phyloP scores from a whole-genome alignment of 2,113 vertebrate genomes.

The Glaucidium brasilianum region DNA sequence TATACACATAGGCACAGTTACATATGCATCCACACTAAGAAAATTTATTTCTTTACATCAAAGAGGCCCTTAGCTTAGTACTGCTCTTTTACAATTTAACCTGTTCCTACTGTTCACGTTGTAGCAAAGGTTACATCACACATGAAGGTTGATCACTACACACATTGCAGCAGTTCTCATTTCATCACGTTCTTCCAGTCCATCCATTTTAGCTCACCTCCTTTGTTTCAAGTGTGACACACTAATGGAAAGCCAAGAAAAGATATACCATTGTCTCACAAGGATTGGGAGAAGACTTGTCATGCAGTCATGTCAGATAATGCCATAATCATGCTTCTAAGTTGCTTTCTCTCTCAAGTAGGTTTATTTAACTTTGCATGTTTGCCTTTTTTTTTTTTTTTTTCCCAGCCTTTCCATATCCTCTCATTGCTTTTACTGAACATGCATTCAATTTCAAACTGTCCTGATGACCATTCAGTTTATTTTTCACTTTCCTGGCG shows the following conservation, averaged over 20 bases:
- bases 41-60: neutral
- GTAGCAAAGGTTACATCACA: neutral
- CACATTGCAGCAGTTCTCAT: neutral
- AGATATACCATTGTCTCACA: neutral
- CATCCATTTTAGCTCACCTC: neutral
- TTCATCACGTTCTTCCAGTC: neutral
- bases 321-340: neutral
- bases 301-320: neutral
- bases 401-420: neutral
- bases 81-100: neutral
- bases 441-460: neutral
- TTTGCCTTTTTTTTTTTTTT: neutral
- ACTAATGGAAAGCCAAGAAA: neutral
- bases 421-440: neutral
- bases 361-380: neutral
- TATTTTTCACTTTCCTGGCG: neutral
- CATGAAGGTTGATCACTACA: neutral
- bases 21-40: neutral
- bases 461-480: neutral
- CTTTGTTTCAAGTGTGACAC: neutral
- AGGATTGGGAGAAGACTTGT: neutral
- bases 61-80: neutral
- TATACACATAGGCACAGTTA: neutral
- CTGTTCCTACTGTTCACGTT: neutral
- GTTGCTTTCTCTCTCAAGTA: neutral